A percentile compares a stretch with the other conserved stretches of the same genome.
Evolutionary conservation across 2,888 invertebrate species (phyloP).

Genomic region (Subacronicta megacephala): DNA sequence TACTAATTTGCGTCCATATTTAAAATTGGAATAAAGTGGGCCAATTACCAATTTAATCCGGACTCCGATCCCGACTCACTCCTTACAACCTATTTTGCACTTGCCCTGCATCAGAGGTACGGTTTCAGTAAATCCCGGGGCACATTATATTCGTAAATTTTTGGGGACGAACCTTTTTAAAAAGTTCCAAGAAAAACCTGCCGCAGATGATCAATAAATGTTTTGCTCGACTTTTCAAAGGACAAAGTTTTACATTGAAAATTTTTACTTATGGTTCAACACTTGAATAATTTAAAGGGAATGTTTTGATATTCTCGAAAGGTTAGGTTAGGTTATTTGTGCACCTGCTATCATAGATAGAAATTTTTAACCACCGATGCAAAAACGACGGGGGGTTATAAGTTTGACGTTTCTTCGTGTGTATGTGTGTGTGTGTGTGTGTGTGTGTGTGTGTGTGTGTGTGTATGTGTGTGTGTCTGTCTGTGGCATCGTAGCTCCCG

Average conservation of each 20-base stretch:
- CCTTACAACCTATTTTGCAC: conserved; percentile 19
- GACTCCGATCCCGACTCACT: not conserved
- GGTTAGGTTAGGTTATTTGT: no score
- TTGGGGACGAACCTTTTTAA: conserved; percentile 7
- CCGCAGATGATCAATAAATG: conserved; percentile 9
- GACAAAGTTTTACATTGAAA: conserved; percentile 18
- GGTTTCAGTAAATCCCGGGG: conserved; percentile 24
- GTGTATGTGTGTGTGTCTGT: no score
- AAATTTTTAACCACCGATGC: no score
- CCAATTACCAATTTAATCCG: not conserved
- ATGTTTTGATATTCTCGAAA: no score
- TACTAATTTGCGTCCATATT: not conserved
- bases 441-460: no score
- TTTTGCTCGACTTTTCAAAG: conserved; percentile 15
- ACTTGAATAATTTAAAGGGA: no score
- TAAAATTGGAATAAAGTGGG: not conserved
- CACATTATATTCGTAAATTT: conserved; percentile 32
- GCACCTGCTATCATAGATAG: no score
- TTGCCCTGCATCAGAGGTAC: conserved; percentile 18
- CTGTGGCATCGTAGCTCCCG: no score
- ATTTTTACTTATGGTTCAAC: conserved; percentile 12
- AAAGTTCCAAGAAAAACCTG: conserved; percentile 28
- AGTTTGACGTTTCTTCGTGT: no score
- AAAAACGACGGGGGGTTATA: no score
- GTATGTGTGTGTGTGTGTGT: no score